Evolutionary conservation across 2,113 vertebrate species (phyloP).

Genomic region (Passer montanus): DNA sequence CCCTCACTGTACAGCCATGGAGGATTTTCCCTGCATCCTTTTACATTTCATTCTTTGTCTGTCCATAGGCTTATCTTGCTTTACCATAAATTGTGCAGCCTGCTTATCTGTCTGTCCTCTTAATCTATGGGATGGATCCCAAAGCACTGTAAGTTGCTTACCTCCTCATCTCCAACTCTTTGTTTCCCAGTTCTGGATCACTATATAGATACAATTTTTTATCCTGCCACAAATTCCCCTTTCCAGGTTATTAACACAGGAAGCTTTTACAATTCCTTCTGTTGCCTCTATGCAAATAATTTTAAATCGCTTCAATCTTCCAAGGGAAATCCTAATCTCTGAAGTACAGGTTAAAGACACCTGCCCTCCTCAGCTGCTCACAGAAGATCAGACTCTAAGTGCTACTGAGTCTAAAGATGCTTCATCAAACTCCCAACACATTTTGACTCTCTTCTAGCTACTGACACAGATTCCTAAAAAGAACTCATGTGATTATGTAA

Average conservation of each 20-base stretch:
- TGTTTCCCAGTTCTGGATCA: not conserved
- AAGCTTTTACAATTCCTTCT: not conserved
- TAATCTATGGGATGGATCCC: conserved; percentile 17
- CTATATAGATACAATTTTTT: not conserved
- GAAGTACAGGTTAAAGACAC: not conserved
- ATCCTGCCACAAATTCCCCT: not conserved
- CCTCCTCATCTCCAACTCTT: not conserved
- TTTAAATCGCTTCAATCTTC: not conserved
- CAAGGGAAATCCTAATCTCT: not conserved
- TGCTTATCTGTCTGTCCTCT: conserved; percentile 45
- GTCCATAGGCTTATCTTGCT: conserved; percentile 51
- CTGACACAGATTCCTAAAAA: not conserved
- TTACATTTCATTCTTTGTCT: conserved; percentile 44
- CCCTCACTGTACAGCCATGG: not conserved
- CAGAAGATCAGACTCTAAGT: not conserved
- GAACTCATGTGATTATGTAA: not conserved
- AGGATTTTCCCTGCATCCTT: conserved; percentile 24
- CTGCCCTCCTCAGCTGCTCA: not conserved
- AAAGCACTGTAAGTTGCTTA: not conserved
- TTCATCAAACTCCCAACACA: not conserved
- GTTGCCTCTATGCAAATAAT: not conserved
- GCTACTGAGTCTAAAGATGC: accelerated
- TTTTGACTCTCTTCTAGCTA: not conserved
- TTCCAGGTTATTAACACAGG: not conserved
- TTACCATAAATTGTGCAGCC: conserved; percentile 28